These are phyloP conservation scores for Homarus gammarus DNA, from an alignment of 2,888 invertebrate genomes.

Conservation along the genomic window DNA sequence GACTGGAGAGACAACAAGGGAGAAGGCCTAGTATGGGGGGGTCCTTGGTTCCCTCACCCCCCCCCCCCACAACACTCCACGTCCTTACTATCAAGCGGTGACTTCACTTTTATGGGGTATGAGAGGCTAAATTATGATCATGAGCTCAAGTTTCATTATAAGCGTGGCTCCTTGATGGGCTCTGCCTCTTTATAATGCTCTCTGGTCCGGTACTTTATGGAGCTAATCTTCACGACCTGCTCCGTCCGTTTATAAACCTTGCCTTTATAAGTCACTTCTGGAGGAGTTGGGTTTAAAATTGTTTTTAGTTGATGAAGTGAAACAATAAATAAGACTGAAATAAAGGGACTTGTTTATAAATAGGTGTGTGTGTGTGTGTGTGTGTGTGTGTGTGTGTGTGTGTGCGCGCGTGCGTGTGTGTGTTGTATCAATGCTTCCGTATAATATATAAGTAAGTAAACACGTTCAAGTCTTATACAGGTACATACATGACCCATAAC, in stretches of 20 bases:
- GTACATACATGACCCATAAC: no score
- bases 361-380: neutral
- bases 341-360: no score
- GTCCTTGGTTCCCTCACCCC: neutral
- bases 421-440: neutral
- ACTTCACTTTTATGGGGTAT: conserved; percentile 9
- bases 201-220: neutral
- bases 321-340: no score
- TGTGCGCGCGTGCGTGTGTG: neutral
- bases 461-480: neutral
- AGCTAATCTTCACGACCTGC: neutral
- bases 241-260: neutral
- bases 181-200: neutral
- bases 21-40: no score
- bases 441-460: neutral
- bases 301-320: no score
- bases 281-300: neutral
- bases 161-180: conserved; percentile 11
- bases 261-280: neutral
- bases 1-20: neutral
- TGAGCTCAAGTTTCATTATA: conserved; percentile 11
- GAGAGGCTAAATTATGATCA: conserved; percentile 18
- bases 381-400: neutral
- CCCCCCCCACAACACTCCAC: neutral
- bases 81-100: neutral